A percentile compares a stretch with the other conserved stretches of the same genome.
phyloP scores from a whole-genome alignment of 2,888 invertebrate species.

The Horisme vitalbata region DNA sequence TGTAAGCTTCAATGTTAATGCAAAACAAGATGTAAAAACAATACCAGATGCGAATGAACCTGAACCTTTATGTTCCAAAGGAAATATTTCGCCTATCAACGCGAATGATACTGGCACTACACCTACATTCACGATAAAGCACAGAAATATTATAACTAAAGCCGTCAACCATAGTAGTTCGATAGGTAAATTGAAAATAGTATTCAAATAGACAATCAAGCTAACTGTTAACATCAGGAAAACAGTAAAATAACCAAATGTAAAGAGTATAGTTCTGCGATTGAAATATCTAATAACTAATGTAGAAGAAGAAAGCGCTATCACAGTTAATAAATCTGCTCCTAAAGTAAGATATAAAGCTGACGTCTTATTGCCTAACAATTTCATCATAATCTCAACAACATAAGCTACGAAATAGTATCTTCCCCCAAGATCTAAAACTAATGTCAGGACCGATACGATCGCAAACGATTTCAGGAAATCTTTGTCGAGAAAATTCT shows the following conservation, averaged over 20 bases:
- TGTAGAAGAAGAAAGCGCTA: slow-evolving; percentile 39
- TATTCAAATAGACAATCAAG: slow-evolving; percentile 37
- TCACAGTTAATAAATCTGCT: slow-evolving; percentile 40
- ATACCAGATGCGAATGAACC: slow-evolving; percentile 43
- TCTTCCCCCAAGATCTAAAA: slow-evolving; percentile 46
- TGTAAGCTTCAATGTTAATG: slow-evolving; percentile 43
- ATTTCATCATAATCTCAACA: slow-evolving; percentile 44
- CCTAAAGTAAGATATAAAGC: slow-evolving; percentile 46
- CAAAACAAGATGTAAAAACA: slow-evolving; percentile 41
- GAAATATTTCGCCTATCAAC: slow-evolving; percentile 48
- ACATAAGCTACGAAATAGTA: slow-evolving; percentile 46
- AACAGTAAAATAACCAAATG: slow-evolving; percentile 36
- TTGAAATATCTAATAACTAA: slow-evolving; percentile 39
- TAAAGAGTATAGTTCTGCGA: slow-evolving; percentile 44
- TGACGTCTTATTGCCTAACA: slow-evolving; percentile 39
- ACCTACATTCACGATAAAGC: slow-evolving; percentile 40
- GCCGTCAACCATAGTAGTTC: slow-evolving; percentile 40
- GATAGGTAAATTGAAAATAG: slow-evolving; percentile 18
- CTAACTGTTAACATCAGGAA: slow-evolving; percentile 41
- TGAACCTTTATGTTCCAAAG: slow-evolving; percentile 47
- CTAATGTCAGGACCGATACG: slow-evolving; percentile 37
- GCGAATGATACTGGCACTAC: slow-evolving; percentile 43
- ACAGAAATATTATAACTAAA: slow-evolving; percentile 39
- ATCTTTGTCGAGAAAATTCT: slow-evolving; percentile 36
- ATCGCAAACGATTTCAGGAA: slow-evolving; percentile 46